phyloP scores from a whole-genome alignment of 2,797 vertebrate genomes.

The Pseudotriccus pelzelni region DNA sequence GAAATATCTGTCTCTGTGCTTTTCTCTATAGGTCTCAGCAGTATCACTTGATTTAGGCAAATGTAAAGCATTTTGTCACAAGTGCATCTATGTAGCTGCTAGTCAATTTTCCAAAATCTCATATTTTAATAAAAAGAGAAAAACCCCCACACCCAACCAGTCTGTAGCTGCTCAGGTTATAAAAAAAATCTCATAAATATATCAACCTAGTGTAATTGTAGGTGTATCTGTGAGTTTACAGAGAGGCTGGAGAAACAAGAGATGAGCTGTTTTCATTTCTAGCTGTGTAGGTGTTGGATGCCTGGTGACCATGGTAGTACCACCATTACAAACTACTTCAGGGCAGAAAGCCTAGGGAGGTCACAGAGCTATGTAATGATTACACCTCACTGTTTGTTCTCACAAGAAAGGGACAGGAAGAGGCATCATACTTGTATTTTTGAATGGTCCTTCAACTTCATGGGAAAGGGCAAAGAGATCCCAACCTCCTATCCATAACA shows the following conservation, averaged over 20 bases:
- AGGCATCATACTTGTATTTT: not conserved
- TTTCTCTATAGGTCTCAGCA: not conserved
- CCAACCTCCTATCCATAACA: not conserved
- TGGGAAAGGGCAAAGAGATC: not conserved
- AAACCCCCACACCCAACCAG: fast-evolving
- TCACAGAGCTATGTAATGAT: not conserved
- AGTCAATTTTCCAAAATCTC: not conserved
- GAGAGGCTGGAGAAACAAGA: not conserved
- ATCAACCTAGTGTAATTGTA: not conserved
- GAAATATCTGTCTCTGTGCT: not conserved
- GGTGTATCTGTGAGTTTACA: not conserved
- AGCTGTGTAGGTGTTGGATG: not conserved
- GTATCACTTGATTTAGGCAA: not conserved
- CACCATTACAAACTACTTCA: not conserved
- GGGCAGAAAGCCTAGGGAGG: not conserved
- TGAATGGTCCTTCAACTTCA: not conserved
- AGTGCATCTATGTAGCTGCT: not conserved
- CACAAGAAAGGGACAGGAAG: not conserved
- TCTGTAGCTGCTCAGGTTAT: not conserved
- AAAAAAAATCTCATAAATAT: not conserved
- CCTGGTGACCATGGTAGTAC: not conserved
- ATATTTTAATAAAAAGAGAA: not conserved
- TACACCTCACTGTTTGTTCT: not conserved
- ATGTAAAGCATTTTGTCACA: not conserved
- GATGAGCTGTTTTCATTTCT: not conserved